Evolutionary conservation across 1,140 invertebrate genomes (phyloP).

Genomic region (Drosophila nikananu): DNA sequence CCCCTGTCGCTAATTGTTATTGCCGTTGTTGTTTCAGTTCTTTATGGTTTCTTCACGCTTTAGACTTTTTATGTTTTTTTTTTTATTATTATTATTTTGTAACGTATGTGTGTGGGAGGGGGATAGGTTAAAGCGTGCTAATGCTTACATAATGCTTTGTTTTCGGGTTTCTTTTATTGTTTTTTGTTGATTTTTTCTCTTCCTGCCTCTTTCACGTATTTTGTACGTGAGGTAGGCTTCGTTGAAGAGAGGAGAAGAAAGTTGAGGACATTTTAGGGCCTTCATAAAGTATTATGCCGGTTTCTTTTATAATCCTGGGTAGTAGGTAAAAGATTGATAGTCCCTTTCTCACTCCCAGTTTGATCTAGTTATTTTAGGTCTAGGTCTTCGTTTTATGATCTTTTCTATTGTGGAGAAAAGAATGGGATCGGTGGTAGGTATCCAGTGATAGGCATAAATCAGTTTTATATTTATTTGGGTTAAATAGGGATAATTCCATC

Average conservation of each 20-base stretch:
- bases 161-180: slow-evolving; percentile 35
- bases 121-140: slow-evolving; percentile 67
- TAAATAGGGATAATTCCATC: slow-evolving; percentile 34
- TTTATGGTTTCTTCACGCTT: slow-evolving; percentile 71
- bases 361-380: slow-evolving; percentile 17
- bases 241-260: slow-evolving; percentile 11
- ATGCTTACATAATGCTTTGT: slow-evolving; percentile 72
- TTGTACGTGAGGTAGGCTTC: slow-evolving; percentile 41
- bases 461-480: slow-evolving; percentile 6
- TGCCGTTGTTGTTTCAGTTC: slow-evolving; percentile 29
- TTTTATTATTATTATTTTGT: slow-evolving; percentile 1
- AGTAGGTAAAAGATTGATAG: slow-evolving; percentile 10
- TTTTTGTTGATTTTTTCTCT: slow-evolving; percentile 5
- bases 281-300: slow-evolving; percentile 41
- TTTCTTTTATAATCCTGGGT: slow-evolving; percentile 5
- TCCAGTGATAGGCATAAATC: slow-evolving; percentile 26
- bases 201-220: slow-evolving; percentile 24
- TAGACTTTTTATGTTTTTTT: slow-evolving; percentile 36
- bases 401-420: neutral
- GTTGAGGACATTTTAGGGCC: slow-evolving; percentile 40
- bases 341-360: slow-evolving; percentile 1
- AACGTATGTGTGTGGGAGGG: slow-evolving; percentile 9
- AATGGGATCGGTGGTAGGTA: slow-evolving; percentile 1
- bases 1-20: slow-evolving; percentile 46
- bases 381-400: slow-evolving; percentile 12